These are phyloP conservation scores for Ameiurus melas DNA, from an alignment of 2,113 vertebrate species.

Conservation along the genomic window DNA sequence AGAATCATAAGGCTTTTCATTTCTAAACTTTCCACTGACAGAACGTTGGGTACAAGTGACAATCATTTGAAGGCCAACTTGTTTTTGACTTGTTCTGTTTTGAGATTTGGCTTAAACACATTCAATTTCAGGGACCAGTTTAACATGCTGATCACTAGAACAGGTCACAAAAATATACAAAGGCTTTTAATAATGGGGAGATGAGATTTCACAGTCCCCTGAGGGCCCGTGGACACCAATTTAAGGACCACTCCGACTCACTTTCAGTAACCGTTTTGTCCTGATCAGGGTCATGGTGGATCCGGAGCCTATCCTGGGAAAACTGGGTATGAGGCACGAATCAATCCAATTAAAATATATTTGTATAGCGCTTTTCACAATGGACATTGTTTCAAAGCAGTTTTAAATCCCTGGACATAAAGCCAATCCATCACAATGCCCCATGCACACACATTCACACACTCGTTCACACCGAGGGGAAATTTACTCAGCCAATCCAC, in stretches of 20 bases:
- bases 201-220: background rate
- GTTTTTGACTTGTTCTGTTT: background rate
- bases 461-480: background rate
- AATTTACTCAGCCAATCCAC: background rate
- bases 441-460: constrained; percentile 1
- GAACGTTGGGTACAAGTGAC: background rate
- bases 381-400: no score
- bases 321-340: background rate
- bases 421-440: background rate
- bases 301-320: background rate
- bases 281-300: background rate
- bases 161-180: background rate
- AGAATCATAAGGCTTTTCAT: background rate
- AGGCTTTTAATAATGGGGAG: background rate
- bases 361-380: no score
- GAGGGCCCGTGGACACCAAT: background rate
- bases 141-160: background rate
- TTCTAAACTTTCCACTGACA: background rate
- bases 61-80: background rate
- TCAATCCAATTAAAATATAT: no score
- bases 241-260: background rate
- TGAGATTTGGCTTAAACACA: background rate
- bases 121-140: background rate
- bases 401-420: background rate
- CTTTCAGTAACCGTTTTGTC: background rate